Evolutionary conservation across 1,140 invertebrate genomes (phyloP).

Genomic region (Penaeus japonicus): DNA sequence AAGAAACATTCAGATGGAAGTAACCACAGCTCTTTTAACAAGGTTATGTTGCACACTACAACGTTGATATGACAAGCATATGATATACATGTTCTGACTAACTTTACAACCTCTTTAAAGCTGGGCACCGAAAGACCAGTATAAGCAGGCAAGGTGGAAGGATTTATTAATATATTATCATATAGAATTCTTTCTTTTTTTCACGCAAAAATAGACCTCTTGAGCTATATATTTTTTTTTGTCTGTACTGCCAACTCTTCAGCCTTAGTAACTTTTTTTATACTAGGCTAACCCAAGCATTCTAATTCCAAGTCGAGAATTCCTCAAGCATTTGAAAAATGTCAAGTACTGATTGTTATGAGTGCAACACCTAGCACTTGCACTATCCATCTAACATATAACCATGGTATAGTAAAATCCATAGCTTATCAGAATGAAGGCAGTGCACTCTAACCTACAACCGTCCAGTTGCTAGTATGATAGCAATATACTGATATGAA

Average conservation of each 20-base stretch:
- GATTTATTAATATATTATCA: neutral
- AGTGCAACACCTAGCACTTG: neutral
- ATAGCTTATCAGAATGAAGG: neutral
- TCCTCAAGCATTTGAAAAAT: slow-evolving; percentile 2
- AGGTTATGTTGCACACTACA: neutral
- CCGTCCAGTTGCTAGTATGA: slow-evolving; percentile 1
- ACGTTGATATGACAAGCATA: neutral
- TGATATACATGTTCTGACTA: neutral
- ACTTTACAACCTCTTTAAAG: neutral
- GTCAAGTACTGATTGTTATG: slow-evolving; percentile 3
- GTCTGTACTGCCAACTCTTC: neutral
- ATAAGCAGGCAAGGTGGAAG: slow-evolving; percentile 11
- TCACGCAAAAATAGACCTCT: slow-evolving; percentile 19
- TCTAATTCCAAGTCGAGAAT: neutral
- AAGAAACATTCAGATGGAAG: slow-evolving; percentile 22
- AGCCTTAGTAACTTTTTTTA: slow-evolving; percentile 4
- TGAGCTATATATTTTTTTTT: neutral
- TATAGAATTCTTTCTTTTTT: neutral
- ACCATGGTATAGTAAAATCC: neutral
- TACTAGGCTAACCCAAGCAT: slow-evolving; percentile 14
- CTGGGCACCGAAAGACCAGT: slow-evolving; percentile 11
- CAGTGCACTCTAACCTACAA: slow-evolving; percentile 27
- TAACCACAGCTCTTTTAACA: slow-evolving; percentile 11
- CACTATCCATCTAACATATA: neutral
- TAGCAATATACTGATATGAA: neutral